Base-by-base conservation (phyloP, 2,888 invertebrate species). In the Cryptus viduatorius region DNA sequence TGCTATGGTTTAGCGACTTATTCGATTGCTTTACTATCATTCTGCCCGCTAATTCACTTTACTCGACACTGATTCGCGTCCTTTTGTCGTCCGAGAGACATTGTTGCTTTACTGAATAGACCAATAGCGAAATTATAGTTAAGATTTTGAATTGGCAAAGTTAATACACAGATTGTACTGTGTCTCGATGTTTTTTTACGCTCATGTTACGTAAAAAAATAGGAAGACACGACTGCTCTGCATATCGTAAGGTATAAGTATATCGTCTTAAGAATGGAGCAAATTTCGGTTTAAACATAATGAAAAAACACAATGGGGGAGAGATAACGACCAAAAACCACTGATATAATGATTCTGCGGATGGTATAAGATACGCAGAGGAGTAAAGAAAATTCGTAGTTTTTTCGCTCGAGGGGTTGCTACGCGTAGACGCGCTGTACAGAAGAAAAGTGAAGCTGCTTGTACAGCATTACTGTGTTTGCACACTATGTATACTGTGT, bases 281-380 rank as follows among this genome's bases (percentile, higher is more conserved):
- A 42, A 1, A 14, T 14, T 72, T 19, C 12, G 14, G 5, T 42
- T 24, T n/a, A 14, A 16, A 46, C 8, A 61, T 12, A 16, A 16
- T 1, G 29, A 2, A 37, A 31, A 16, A 2, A 16, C 24, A 16
- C 1, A 59, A 46, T 8, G 7, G 65, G 14, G 14, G 4, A 14
- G 29, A 42, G 3, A 46, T 14, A n/a, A 61, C 12, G 67, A 24
- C 16, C 19, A 19, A 31, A 12, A 56, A 68, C 29, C 3, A 29
- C 37, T 72, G 24, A 69, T 44, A 77, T 77, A 72, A 72, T 81
- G 61, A 84, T 84, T 68, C 78, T 29, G 53, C 68, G 50, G 77
- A 53, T 73, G 16, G 44, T 31, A 59, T 44, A 56, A 46, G 44
- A 59, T 61, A 31, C 59, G n/a, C 31, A n/a, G 61, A 10, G 19